These are phyloP conservation scores for Apistogramma diplotaenia DNA, from an alignment of 2,113 vertebrate species.

Conservation along the genomic window DNA sequence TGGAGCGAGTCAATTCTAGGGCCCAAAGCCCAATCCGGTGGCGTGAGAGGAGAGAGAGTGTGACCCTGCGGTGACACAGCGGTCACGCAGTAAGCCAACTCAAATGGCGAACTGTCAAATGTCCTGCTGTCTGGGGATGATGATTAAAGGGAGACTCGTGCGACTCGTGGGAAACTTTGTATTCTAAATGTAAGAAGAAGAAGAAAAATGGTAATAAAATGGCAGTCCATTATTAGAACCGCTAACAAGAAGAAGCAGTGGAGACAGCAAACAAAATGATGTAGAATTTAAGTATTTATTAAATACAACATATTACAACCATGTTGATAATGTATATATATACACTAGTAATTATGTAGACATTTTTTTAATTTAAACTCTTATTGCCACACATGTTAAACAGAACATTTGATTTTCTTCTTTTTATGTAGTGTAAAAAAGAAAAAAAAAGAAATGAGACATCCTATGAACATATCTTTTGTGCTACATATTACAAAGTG, in stretches of 20 bases:
- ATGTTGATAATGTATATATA: constrained; percentile 67
- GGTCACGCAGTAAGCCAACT: neutral
- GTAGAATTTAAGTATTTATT: constrained; percentile 69
- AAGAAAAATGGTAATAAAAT: neutral
- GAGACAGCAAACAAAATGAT: constrained; percentile 17
- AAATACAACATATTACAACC: constrained; percentile 75
- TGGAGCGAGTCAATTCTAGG: constrained; percentile 37
- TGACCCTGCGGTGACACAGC: constrained; percentile 13
- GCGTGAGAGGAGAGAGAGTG: neutral
- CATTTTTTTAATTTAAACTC: constrained; percentile 63
- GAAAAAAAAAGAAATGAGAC: constrained; percentile 56
- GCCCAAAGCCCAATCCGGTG: constrained; percentile 25
- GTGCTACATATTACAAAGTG: constrained; percentile 66
- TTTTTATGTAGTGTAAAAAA: constrained; percentile 53
- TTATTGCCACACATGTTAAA: constrained; percentile 73
- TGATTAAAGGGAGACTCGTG: neutral
- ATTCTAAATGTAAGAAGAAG: neutral
- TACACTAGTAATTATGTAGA: constrained; percentile 58
- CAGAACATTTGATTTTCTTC: constrained; percentile 20
- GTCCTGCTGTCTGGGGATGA: neutral
- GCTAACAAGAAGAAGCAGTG: neutral
- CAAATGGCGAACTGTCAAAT: constrained; percentile 10
- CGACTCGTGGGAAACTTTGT: neutral
- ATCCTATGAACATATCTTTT: constrained; percentile 52
- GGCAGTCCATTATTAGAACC: neutral